Evolutionary conservation across 2,113 vertebrate genomes (phyloP).

Genomic region (Archocentrus centrarchus): DNA sequence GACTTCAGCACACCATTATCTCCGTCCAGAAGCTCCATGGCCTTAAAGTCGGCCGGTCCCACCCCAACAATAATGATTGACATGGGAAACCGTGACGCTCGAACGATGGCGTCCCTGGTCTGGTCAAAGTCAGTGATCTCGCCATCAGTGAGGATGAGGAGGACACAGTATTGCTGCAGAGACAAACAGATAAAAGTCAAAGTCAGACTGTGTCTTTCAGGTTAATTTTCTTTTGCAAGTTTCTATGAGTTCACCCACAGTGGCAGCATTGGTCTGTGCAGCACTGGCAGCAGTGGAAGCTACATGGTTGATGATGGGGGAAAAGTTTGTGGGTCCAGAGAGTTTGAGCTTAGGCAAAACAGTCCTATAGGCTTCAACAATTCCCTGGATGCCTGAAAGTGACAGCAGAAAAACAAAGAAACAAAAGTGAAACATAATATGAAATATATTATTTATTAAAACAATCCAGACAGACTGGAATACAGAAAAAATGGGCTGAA

Average conservation of each 20-base stretch:
- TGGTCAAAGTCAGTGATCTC: constrained; percentile 95
- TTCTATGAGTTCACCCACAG: too few relatives aligned
- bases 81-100: constrained; percentile 88
- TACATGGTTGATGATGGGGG: constrained; percentile 86
- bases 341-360: constrained; percentile 87
- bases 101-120: constrained; percentile 88
- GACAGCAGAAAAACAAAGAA: neutral
- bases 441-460: neutral
- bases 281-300: too few relatives aligned
- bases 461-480: too few relatives aligned
- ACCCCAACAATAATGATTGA: constrained; percentile 94
- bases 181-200: neutral
- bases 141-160: constrained; percentile 94
- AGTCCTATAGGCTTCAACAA: constrained; percentile 88
- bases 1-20: constrained; percentile 87
- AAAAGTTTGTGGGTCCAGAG: constrained; percentile 73
- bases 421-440: neutral
- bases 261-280: too few relatives aligned
- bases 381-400: constrained; percentile 87
- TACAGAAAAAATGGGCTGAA: too few relatives aligned
- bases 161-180: constrained; percentile 91
- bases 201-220: constrained; percentile 29
- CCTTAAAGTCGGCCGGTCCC: constrained; percentile 90
- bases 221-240: too few relatives aligned
- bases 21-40: constrained; percentile 94